Base-by-base conservation (phyloP, 1,140 invertebrate genomes). In the Popillia japonica region DNA sequence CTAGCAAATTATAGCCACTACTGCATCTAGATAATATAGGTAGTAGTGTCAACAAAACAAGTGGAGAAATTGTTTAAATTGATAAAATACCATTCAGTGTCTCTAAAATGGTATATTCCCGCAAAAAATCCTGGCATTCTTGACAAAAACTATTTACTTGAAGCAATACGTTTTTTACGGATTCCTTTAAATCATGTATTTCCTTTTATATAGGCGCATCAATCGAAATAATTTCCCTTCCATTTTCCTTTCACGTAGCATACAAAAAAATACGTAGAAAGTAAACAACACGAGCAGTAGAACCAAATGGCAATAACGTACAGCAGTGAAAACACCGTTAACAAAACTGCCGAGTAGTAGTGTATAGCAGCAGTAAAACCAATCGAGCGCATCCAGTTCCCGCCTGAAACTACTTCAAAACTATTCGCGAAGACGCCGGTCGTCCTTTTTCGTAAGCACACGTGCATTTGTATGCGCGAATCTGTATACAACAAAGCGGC, bases 351-450 rank as follows among this genome's bases (percentile, higher is more conserved):
- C 61, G 61, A 48, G 10, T 7, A 17, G 44, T 6, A 34, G 61
- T 68, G 22, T 55, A 55, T 17, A 55, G 48, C 14, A 55, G 22
- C 61, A 68, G 22, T 68, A 27, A 68, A 68, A 68, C 61, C 61
- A 68, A 68, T 68, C 61, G 61, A 68, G 61, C 61, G 61, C 61
- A 68, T 68, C 61, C 23, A 68, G 61, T 68, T 68, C 61, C 61
- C 61, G 61, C 61, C 61, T 22, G 61, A 68, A 68, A 68, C 61
- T 68, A 68, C 61, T 68, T 68, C 61, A 20, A 68, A 55, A 27
- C 20, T 68, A 68, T 68, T 14, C 61, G 61, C 22, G 61, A 27
- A 27, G 61, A 68, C 61, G 61, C 22, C 22, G 61, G 14, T 10
- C 61, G 61, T 68, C 61, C 3, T 14, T 11, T 6, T 10, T 14